Conservation (phyloP, 2,797 vertebrate species). For the Sarcoramphus papa region DNA sequence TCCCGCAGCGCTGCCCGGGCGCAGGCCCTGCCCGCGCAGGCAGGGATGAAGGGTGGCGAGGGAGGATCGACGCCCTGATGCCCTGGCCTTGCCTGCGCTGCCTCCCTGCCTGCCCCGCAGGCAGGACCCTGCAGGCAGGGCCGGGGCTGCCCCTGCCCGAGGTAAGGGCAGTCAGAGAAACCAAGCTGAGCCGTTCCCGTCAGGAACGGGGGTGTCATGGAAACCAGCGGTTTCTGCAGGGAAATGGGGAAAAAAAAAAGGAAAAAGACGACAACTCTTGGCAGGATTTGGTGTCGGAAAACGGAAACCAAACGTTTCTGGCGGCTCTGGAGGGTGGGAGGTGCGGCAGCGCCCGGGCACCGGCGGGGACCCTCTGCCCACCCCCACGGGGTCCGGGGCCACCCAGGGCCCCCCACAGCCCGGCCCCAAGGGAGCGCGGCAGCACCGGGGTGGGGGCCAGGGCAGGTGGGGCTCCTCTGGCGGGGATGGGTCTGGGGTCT, state of each 20-base stretch:
- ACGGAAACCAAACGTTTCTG: accelerated
- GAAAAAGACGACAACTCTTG: not conserved
- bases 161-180: not conserved
- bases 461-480: not conserved
- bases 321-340: not conserved
- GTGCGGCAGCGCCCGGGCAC: accelerated
- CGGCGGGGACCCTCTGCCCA: not conserved
- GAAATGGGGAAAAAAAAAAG: not conserved
- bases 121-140: not conserved
- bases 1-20: not conserved
- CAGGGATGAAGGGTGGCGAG: not conserved
- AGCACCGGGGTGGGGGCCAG: accelerated
- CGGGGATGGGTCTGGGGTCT: not conserved
- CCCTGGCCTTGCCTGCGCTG: not conserved
- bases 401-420: not conserved
- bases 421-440: accelerated
- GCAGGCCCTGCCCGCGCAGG: not conserved
- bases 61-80: no score
- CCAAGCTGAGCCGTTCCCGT: not conserved
- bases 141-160: not conserved
- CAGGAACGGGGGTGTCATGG: not conserved
- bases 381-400: not conserved
- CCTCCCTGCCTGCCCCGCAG: not conserved
- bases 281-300: not conserved
- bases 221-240: not conserved